Base-by-base conservation (phyloP, 2,888 invertebrate genomes). In the Aspidiotus rigidus region DNA sequence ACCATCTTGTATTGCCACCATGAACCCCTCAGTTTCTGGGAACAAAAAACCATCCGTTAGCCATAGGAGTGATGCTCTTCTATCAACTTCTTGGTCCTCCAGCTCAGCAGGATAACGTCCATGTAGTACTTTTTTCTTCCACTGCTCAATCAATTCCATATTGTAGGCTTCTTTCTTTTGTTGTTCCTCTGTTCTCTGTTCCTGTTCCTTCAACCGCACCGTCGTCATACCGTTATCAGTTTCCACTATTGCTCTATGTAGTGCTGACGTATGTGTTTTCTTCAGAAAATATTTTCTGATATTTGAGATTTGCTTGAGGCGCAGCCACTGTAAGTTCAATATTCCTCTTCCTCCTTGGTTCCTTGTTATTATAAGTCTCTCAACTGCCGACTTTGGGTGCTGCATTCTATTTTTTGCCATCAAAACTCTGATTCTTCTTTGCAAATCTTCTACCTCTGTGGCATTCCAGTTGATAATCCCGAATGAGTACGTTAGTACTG, bases 401-500 rank as follows among this genome's bases (percentile, higher is more conserved):
- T 13, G 49, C 49, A 13, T 49, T 49, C 49, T 49, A n/a, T 49
- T 49, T n/a, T n/a, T 49, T 49, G 49, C 49, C 49, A 49, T 49
- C n/a, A 49, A 49, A 11, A 49, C 49, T n/a, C 57, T 57, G 10
- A 57, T n/a, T 72, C 44, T 7, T 16, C 16, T 15, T 57, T 57
- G 10, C 11, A 72, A 55, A 1, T 64, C 61, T 57, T 72, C 69
- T 16, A 70, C 42, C 16, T 71, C 69, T 42, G 72, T 73, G 8
- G 70, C 41, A 39, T 70, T 64, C 72, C 73, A 72, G 16, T 69
- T 64, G 13, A 71, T 17, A 28, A 72, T 44, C 40, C 71, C 72
- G 49, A 73, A 72, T 7, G 71, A 69, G 40, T 71, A 71, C 17
- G 71, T 72, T 15, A 72, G 44, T 54, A 69, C 41, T 7, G 73